Conservation (phyloP, 2,113 vertebrate genomes). For the Mohoua ochrocephala region DNA sequence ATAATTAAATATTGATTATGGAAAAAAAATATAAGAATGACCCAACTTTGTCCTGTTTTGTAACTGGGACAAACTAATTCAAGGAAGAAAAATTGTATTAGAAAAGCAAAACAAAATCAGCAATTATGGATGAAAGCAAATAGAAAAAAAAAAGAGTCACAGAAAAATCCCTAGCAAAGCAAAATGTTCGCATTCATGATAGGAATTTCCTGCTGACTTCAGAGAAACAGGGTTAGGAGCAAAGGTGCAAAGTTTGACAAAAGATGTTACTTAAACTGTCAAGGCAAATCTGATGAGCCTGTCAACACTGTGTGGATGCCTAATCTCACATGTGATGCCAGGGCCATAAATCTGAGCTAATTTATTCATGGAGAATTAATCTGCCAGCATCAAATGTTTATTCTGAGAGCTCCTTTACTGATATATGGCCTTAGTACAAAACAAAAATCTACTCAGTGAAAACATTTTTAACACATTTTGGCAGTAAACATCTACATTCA, state of each 20-base stretch:
- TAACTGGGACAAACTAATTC: neutral
- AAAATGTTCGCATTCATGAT: neutral
- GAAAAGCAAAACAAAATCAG: neutral
- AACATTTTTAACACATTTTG: neutral
- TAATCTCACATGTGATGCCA: neutral
- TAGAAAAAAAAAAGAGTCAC: neutral
- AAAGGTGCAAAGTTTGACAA: conserved; percentile 2
- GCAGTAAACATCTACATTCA: neutral
- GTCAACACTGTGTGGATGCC: neutral
- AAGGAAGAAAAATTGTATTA: neutral
- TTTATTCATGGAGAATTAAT: conserved; percentile 33
- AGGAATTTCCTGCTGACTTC: neutral
- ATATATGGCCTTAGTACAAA: neutral
- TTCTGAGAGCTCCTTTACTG: neutral
- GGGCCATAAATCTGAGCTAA: neutral
- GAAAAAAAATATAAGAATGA: neutral
- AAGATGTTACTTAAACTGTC: conserved; percentile 14
- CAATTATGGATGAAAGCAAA: neutral
- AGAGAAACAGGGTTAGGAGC: neutral
- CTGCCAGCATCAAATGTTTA: neutral
- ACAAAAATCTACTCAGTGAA: neutral
- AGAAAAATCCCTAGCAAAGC: neutral
- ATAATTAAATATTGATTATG: neutral
- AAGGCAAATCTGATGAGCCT: neutral
- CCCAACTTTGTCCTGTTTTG: neutral